These are phyloP conservation scores for Syncerus caffer DNA, from an alignment of 2,797 vertebrate species.

Conservation along the genomic window DNA sequence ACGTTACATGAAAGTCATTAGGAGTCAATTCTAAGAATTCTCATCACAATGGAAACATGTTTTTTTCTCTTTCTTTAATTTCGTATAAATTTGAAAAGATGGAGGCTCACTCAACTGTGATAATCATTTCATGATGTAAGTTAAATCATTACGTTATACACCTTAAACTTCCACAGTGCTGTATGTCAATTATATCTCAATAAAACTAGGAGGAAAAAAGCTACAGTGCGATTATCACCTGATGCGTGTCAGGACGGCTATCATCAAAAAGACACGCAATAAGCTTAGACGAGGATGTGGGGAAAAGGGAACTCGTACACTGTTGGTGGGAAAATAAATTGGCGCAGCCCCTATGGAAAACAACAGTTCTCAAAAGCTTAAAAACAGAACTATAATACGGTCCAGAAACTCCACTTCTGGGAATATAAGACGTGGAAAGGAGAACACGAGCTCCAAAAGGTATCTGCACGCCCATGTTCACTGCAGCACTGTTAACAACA, in stretches of 20 bases:
- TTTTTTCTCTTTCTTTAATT: not conserved
- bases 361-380: not conserved
- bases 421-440: not conserved
- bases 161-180: not conserved
- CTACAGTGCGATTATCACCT: not conserved
- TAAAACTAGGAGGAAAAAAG: not conserved
- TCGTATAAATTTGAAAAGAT: not conserved
- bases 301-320: not conserved
- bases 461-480: not conserved
- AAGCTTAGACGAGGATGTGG: not conserved
- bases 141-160: not conserved
- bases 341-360: not conserved
- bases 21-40: not conserved
- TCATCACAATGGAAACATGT: not conserved
- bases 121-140: not conserved
- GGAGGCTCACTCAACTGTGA: not conserved
- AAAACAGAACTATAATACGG: not conserved
- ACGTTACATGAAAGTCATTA: not conserved
- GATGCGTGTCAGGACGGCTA: not conserved
- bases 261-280: not conserved
- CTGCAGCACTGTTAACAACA: not conserved
- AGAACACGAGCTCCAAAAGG: not conserved
- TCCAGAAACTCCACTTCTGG: not conserved
- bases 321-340: not conserved
- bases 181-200: not conserved